These are phyloP conservation scores for Drosophila tani DNA, from an alignment of 1,140 invertebrate genomes.

Conservation along the genomic window DNA sequence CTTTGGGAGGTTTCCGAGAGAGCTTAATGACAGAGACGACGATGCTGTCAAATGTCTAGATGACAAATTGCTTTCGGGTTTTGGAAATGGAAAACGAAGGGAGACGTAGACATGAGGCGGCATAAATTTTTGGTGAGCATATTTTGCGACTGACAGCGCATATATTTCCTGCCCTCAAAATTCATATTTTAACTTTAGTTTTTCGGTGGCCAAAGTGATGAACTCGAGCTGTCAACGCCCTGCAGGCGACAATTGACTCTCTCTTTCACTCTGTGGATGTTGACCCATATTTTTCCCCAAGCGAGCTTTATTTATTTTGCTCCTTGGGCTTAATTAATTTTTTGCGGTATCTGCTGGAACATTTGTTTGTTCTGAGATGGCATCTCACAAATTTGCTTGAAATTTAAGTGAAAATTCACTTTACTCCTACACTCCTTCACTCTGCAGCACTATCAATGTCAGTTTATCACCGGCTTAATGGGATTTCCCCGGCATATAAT, in stretches of 20 bases:
- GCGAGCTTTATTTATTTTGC: slow-evolving; percentile 10
- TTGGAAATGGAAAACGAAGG: background rate
- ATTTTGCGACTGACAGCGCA: slow-evolving; percentile 34
- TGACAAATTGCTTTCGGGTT: slow-evolving; percentile 57
- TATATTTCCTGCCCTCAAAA: slow-evolving; percentile 21
- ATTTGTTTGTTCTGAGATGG: slow-evolving; percentile 32
- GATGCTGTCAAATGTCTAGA: slow-evolving; percentile 52
- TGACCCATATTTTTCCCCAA: slow-evolving; percentile 36
- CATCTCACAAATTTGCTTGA: slow-evolving; percentile 15
- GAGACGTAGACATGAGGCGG: slow-evolving; percentile 26
- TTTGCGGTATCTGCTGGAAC: slow-evolving; percentile 24
- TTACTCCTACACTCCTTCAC: background rate
- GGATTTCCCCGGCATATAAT: slow-evolving; percentile 3
- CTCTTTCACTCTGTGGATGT: background rate
- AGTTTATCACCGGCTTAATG: slow-evolving; percentile 39
- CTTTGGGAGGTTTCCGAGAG: slow-evolving; percentile 4
- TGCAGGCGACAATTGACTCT: slow-evolving; percentile 25
- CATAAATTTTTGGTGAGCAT: slow-evolving; percentile 44
- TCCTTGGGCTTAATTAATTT: slow-evolving; percentile 34
- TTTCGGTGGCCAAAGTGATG: slow-evolving; percentile 19
- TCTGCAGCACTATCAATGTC: slow-evolving; percentile 27
- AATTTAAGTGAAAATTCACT: background rate
- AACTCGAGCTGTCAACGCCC: slow-evolving; percentile 37
- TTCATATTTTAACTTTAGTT: slow-evolving; percentile 48
- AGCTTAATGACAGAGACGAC: slow-evolving; percentile 52